Evolutionary conservation across 2,113 vertebrate species (phyloP).

Genomic region (Scomber japonicus): DNA sequence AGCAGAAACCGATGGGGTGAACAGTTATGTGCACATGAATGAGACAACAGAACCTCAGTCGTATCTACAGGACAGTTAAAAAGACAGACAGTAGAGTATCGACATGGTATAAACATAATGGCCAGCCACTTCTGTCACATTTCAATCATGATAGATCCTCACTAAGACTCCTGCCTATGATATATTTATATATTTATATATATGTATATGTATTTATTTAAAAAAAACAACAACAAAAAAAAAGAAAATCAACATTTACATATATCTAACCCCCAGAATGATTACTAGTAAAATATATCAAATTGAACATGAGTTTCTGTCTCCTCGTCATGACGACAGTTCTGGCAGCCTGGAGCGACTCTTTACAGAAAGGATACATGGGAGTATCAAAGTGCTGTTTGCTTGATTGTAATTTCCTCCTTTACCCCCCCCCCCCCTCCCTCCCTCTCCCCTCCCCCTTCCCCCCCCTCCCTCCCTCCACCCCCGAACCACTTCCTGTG

Average conservation of each 20-base stretch:
- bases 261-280: conserved; percentile 25
- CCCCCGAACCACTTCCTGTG: conserved; percentile 51
- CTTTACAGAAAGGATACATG: conserved; percentile 50
- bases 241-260: conserved; percentile 22
- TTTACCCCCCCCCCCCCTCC: neutral
- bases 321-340: neutral
- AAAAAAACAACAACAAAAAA: neutral
- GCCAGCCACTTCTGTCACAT: conserved; percentile 58
- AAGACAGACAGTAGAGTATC: conserved; percentile 47
- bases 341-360: conserved; percentile 46
- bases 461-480: no score
- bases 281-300: conserved; percentile 36
- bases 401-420: conserved; percentile 64
- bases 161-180: conserved; percentile 41
- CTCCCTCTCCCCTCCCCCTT: neutral
- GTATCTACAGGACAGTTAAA: conserved; percentile 4
- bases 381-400: conserved; percentile 78
- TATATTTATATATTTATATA: neutral
- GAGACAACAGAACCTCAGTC: neutral
- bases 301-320: conserved; percentile 36
- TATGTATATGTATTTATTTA: conserved; percentile 15
- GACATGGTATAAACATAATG: conserved; percentile 62
- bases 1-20: neutral
- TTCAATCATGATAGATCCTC: neutral
- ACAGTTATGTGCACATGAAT: conserved; percentile 2